Percentiles rank a stretch among this genome's conserved stretches.
These are phyloP conservation scores for Alouatta palliata DNA, from an alignment of 2,113 vertebrate genomes.

Conservation along the genomic window DNA sequence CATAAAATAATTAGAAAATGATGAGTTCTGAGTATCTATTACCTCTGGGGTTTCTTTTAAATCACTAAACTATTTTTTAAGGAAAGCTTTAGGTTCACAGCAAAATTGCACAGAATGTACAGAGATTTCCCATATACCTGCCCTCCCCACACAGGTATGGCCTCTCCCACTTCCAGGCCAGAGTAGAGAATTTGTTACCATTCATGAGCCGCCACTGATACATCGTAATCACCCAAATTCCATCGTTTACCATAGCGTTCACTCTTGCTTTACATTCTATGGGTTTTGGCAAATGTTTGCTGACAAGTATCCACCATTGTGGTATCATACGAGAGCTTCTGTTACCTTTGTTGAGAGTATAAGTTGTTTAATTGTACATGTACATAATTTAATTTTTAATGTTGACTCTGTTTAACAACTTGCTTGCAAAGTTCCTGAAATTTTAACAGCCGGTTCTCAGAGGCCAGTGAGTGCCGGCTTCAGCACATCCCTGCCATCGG, in stretches of 20 bases:
- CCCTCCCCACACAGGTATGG: rapidly evolving
- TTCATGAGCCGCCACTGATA: too few relatives aligned
- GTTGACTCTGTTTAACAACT: background rate
- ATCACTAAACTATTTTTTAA: background rate
- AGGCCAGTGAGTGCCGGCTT: rapidly evolving
- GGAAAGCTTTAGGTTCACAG: background rate
- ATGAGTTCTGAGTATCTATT: background rate
- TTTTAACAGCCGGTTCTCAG: background rate
- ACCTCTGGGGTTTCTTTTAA: background rate
- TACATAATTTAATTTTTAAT: background rate
- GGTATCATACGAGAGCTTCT: rapidly evolving
- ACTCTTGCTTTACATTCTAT: rapidly evolving
- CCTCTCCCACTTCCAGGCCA: rapidly evolving
- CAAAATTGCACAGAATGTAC: background rate
- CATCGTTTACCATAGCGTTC: background rate
- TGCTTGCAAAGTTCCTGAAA: background rate
- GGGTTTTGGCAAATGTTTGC: background rate
- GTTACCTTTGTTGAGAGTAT: background rate
- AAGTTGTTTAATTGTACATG: background rate
- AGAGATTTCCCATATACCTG: background rate
- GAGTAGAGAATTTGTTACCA: rapidly evolving
- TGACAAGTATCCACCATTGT: rapidly evolving
- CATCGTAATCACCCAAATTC: too few relatives aligned
- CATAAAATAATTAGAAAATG: background rate
- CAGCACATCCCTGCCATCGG: background rate